Evolutionary conservation across 2,113 vertebrate genomes (phyloP), one percentile per base, ranked within the genome.

Genomic region (Hyperopisus bebe): DNA sequence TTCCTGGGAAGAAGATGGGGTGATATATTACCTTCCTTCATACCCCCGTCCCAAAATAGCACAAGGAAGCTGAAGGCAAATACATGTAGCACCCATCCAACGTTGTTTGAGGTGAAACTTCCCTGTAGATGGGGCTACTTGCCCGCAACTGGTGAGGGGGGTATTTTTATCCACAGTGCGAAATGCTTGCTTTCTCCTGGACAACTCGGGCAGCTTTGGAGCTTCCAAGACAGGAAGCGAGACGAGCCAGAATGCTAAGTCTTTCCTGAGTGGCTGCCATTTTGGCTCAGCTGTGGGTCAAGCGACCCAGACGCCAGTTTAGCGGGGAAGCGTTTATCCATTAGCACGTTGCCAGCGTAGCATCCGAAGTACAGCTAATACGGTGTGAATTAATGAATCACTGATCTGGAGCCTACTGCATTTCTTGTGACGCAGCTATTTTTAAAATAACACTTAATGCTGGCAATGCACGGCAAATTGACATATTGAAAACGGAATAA

Each of bases 141-240:
- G 90, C 86, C 86, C 89, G 88, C 44, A 58, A 39, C 90, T 93
- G 91, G 94, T 94, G 93, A 55, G 90, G 92, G 90, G 93, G 90
- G 93, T 94, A 92, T 93, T 94, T 74, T 77, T 94, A 93, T 90
- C 86, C 3, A 9, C 77, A 4, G 83, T 86, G 70, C 90, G 31
- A 47, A 90, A 86, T 92, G 91, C 91, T 92, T 92, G 91, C 91
- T 88, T 91, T 90, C 90, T 92, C 47, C 90, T 85, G 90, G 88
- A 92, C 90, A 86, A 89, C 88, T 58, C 19, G 27, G 51, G 90
- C 74, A 84, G 47, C 87, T 21, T 48, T 50, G 89, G 66, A 90
- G 85, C 82, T 89, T 90, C 85, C 44, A 74, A 31, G 66, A 90
- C 92, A 92, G 91, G 91, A 93, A 92, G 91, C 91, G 82, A 74